Evolutionary conservation across 2,888 invertebrate species (phyloP), one percentile per base, ranked within the genome.

Genomic region (Capitulum mitella): DNA sequence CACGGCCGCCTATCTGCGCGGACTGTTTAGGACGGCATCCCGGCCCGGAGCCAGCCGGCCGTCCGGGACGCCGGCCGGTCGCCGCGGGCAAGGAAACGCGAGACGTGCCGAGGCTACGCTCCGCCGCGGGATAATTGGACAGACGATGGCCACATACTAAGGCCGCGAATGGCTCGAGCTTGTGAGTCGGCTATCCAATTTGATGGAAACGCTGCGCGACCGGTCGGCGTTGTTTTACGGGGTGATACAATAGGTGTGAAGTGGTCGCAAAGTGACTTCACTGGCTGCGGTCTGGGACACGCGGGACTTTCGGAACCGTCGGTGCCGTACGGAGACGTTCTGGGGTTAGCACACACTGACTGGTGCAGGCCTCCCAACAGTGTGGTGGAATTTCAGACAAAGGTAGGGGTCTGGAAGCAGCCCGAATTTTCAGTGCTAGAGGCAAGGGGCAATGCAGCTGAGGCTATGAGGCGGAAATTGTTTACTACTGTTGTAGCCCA

Each of bases 171-270:
- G 54, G 26, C 54, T 26, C 16, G 54, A 26, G 51, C 16, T 29
- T 26, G 10, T 1, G 58, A 58, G 58, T 8, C 14, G 32, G 32
- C 3, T 32, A 16, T 12, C 32, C 61, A 61, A 61, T 61, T 61
- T 61, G 61, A 16, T 22, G 61, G 61, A 32, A 61, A 61, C 61
- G 32, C 54, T 6, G 54, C 26, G 54, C 54, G 54, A 22, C 51
- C 22, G 19, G 19, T 6, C 51, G 22, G 22, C 51, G 58, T 3
- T 29, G 29, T n/a, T 58, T 58, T 58, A 58, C 58, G 58, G 29
- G 10, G 58, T 14, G 29, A 12, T 8, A 70, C 70, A 70, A 70
- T 70, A 70, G 70, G 70, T 70, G 70, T 26, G 37, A 70, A 70
- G 3, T 37, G 37, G 19, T 26, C 37, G 22, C 22, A 22, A 8